Percentiles rank a stretch among this genome's conserved stretches.
Evolutionary conservation across 1,140 invertebrate species (phyloP).

Genomic region (Leptinotarsa lineolata): DNA sequence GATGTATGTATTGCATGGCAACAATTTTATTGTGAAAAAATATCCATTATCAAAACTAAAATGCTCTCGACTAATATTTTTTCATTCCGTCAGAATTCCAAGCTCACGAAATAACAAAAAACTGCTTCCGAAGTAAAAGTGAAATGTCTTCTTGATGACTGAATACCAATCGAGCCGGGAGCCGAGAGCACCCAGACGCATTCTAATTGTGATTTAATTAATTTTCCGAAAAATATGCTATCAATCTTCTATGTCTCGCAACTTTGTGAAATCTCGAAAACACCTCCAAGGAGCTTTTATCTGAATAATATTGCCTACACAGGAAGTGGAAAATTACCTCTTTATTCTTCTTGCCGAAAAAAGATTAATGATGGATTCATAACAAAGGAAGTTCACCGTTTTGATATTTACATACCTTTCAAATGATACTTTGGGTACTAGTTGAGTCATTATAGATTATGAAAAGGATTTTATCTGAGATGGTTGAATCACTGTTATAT

Average conservation of each 20-base stretch:
- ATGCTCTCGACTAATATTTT: too few species aligned
- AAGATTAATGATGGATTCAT: slow-evolving; percentile 1
- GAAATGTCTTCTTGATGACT: background rate
- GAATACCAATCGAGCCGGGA: background rate
- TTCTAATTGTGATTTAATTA: slow-evolving; percentile 9
- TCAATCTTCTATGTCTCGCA: background rate
- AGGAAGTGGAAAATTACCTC: background rate
- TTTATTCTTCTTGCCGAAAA: background rate
- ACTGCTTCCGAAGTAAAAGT: too few species aligned
- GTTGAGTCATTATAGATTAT: background rate
- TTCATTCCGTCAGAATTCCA: too few species aligned
- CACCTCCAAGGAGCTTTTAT: background rate
- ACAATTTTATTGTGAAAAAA: too few species aligned
- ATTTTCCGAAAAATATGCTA: slow-evolving; percentile 5
- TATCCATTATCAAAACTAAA: too few species aligned
- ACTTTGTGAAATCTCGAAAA: slow-evolving; percentile 1
- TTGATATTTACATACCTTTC: background rate
- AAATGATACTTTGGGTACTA: background rate
- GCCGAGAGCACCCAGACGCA: background rate
- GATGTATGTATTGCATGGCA: too few species aligned
- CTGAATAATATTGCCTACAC: background rate
- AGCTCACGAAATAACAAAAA: too few species aligned
- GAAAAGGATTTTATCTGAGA: background rate
- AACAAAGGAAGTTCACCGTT: background rate
- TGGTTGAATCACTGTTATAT: background rate